Percentiles rank a stretch among this genome's conserved stretches.
Evolutionary conservation across 2,888 invertebrate genomes (phyloP).

Genomic region (Trichogramma dendrolimi): DNA sequence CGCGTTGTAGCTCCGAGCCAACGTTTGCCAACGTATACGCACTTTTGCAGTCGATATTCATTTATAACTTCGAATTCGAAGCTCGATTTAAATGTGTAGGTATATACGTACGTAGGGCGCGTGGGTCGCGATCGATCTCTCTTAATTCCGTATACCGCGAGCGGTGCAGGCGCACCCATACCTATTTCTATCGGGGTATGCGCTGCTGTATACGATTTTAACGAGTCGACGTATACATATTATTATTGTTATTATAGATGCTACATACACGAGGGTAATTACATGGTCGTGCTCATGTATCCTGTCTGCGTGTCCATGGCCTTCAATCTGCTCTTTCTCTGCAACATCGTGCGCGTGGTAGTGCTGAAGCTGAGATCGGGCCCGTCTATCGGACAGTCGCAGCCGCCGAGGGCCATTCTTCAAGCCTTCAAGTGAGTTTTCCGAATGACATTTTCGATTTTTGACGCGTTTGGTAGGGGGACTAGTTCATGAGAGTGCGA

Average conservation of each 20-base stretch:
- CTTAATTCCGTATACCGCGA: no score
- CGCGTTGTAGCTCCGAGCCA: no score
- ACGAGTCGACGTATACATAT: not conserved
- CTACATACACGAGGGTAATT: slow-evolving; percentile 72
- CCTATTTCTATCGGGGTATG: no score
- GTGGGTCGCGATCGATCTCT: no score
- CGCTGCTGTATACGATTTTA: no score
- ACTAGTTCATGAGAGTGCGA: not conserved
- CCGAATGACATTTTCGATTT: slow-evolving; percentile 23
- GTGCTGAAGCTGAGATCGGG: slow-evolving; percentile 75
- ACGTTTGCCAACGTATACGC: no score
- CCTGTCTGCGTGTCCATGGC: slow-evolving; percentile 77
- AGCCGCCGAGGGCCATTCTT: slow-evolving; percentile 69
- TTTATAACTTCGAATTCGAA: no score
- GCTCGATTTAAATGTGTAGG: no score
- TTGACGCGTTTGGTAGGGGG: not conserved
- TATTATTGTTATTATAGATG: slow-evolving; percentile 55
- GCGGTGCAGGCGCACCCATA: no score
- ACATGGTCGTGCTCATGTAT: slow-evolving; percentile 70
- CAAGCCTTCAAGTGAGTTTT: slow-evolving; percentile 67
- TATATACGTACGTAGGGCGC: no score
- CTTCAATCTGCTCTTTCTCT: slow-evolving; percentile 78
- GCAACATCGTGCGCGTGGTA: slow-evolving; percentile 85
- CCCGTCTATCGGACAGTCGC: slow-evolving; percentile 57
- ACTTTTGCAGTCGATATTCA: no score